phyloP scores from a whole-genome alignment of 1,140 invertebrate species.

The Stegodyphus mimosarum region DNA sequence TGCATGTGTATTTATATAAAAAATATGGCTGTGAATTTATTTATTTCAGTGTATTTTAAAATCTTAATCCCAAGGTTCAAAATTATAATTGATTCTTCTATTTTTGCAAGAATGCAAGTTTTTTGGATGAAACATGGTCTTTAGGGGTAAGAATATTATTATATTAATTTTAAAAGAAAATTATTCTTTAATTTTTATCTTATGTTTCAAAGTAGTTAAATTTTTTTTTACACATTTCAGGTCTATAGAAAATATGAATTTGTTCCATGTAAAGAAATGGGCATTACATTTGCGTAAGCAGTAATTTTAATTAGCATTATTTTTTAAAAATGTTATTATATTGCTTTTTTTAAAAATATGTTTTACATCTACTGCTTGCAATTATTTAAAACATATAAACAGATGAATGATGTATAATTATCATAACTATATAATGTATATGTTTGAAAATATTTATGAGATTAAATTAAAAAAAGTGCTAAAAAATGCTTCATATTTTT shows the following conservation, averaged over 20 bases:
- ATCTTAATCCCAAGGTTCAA: neutral
- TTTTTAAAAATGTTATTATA: neutral
- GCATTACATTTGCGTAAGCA: conserved; percentile 58
- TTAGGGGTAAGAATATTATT: conserved; percentile 33
- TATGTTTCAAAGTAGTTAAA: neutral
- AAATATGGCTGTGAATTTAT: too few species aligned
- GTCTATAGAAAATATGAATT: conserved; percentile 55
- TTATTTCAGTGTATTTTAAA: too few species aligned
- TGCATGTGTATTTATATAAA: too few species aligned
- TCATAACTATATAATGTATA: too few species aligned
- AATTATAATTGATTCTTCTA: neutral
- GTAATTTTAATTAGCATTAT: neutral
- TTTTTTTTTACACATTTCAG: conserved; percentile 14
- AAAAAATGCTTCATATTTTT: too few species aligned
- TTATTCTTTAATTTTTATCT: neutral
- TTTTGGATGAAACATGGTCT: conserved; percentile 54
- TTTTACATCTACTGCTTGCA: neutral
- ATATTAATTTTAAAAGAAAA: neutral
- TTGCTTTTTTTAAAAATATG: neutral
- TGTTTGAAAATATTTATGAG: too few species aligned
- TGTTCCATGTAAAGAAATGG: conserved; percentile 60
- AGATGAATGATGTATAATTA: too few species aligned
- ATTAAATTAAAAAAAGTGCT: too few species aligned
- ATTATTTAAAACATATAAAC: too few species aligned
- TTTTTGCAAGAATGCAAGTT: conserved; percentile 49